phyloP scores from a whole-genome alignment of 2,113 vertebrate genomes.

The Caranx ignobilis region DNA sequence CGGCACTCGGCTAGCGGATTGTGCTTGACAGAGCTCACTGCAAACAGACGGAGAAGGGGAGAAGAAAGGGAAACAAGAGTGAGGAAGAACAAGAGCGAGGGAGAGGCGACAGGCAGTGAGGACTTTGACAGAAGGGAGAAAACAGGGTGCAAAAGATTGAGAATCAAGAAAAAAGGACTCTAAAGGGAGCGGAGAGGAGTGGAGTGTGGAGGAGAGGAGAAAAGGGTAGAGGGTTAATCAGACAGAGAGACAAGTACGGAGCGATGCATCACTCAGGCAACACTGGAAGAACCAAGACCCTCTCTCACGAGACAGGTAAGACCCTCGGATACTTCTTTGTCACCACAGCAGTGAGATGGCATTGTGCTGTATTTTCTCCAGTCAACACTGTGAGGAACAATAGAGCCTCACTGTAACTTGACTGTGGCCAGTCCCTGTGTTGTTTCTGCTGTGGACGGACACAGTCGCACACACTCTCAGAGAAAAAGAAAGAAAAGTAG shows the following conservation, averaged over 20 bases:
- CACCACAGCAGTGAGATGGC: conserved; percentile 21
- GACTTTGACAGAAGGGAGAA: conserved; percentile 53
- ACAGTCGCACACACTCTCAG: conserved; percentile 11
- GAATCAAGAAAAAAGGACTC: conserved; percentile 75
- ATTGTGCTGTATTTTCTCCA: conserved; percentile 5
- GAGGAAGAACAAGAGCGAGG: conserved; percentile 64
- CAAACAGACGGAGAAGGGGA: conserved; percentile 77
- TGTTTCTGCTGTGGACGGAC: conserved; percentile 33
- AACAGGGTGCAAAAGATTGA: conserved; percentile 69
- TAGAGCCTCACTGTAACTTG: conserved; percentile 49
- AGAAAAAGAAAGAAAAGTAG: conserved; percentile 8
- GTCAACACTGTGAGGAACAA: conserved; percentile 33
- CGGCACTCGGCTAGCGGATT: conserved; percentile 68
- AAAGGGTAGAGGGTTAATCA: conserved; percentile 85
- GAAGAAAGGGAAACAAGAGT: conserved; percentile 59
- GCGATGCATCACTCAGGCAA: conserved; percentile 94
- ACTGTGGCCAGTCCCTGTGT: conserved; percentile 12
- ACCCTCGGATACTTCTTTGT: conserved; percentile 53
- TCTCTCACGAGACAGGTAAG: conserved; percentile 97
- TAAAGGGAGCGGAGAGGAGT: conserved; percentile 74
- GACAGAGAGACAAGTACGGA: conserved; percentile 79
- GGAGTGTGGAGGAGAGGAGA: conserved; percentile 88
- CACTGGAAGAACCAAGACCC: conserved; percentile 93
- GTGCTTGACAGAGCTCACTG: conserved; percentile 74
- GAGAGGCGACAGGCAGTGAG: conserved; percentile 43